Percentiles rank a stretch among this genome's conserved stretches.
phyloP scores from a whole-genome alignment of 1,140 invertebrate genomes.

The Aradophagus sp. region DNA sequence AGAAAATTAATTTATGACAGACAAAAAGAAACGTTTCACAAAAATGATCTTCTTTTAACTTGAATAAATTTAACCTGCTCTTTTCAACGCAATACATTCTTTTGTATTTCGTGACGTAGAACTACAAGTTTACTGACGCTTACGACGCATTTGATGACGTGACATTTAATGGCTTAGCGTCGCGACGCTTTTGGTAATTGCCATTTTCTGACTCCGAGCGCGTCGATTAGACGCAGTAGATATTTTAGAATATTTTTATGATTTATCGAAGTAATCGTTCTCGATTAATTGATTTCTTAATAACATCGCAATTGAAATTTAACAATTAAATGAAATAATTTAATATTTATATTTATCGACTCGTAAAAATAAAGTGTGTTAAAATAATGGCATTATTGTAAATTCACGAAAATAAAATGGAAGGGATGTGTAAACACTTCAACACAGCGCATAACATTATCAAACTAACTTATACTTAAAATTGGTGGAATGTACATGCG shows the following conservation, averaged over 20 bases:
- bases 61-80: slow-evolving; percentile 12
- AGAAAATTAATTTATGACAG: no score
- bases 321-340: no score
- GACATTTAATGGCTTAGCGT: slow-evolving; percentile 22
- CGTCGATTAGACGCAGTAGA: slow-evolving; percentile 8
- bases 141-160: slow-evolving; percentile 18
- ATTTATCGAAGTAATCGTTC: slow-evolving; percentile 18
- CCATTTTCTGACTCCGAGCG: slow-evolving; percentile 14
- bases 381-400: no score
- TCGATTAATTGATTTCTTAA: no score
- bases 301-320: no score
- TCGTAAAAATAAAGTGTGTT: no score
- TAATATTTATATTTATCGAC: no score
- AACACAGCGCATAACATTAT: no score
- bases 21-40: neutral
- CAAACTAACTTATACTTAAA: no score
- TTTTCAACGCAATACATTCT: slow-evolving; percentile 8
- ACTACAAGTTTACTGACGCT: slow-evolving; percentile 12
- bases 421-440: no score
- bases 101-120: slow-evolving; percentile 21
- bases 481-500: slow-evolving; percentile 3
- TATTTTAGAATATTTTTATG: slow-evolving; percentile 15
- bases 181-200: slow-evolving; percentile 14
- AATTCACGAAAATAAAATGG: no score
- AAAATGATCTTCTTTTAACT: slow-evolving; percentile 2